These are phyloP conservation scores for Hydrozoanthus gracilis DNA, from an alignment of 92 coral and sea anemone species.

Conservation along the genomic window DNA sequence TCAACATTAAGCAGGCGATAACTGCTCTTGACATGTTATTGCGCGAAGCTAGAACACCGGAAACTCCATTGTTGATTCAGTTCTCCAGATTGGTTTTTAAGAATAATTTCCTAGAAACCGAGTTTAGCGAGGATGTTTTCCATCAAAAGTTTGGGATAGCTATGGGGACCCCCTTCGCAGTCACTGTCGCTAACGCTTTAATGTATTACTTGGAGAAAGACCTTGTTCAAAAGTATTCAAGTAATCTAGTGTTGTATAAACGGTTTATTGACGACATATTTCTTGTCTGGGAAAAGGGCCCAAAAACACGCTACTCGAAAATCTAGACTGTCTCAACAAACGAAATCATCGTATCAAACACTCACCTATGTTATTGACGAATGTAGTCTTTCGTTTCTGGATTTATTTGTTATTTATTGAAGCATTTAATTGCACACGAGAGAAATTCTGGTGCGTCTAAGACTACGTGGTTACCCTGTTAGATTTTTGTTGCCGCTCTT, in stretches of 20 bases:
- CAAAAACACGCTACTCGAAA: not conserved
- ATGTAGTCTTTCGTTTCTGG: not conserved
- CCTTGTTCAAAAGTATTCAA: slow-evolving; percentile 23
- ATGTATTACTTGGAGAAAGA: slow-evolving; percentile 51
- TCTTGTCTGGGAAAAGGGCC: not conserved
- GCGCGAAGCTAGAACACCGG: slow-evolving; percentile 51
- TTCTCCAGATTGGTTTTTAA: slow-evolving; percentile 56
- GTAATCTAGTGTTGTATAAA: slow-evolving; percentile 38
- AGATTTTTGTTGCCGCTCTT: not conserved
- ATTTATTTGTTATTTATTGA: not conserved
- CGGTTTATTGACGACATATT: slow-evolving; percentile 11
- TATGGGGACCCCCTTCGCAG: slow-evolving; percentile 55
- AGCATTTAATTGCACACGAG: not conserved
- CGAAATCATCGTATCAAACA: not conserved
- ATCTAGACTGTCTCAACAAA: not conserved
- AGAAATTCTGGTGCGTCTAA: not conserved
- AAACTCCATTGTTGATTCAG: no score
- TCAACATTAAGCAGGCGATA: slow-evolving; percentile 31
- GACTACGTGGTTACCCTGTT: not conserved
- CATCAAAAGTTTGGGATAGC: slow-evolving; percentile 55
- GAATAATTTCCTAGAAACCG: slow-evolving; percentile 57
- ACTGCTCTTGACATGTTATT: slow-evolving; percentile 52
- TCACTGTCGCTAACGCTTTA: slow-evolving; percentile 59
- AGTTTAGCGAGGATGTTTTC: slow-evolving; percentile 53
- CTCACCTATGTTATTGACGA: not conserved